phyloP scores from a whole-genome alignment of 2,888 invertebrate genomes.

The Acanthococcus lagerstroemiae region DNA sequence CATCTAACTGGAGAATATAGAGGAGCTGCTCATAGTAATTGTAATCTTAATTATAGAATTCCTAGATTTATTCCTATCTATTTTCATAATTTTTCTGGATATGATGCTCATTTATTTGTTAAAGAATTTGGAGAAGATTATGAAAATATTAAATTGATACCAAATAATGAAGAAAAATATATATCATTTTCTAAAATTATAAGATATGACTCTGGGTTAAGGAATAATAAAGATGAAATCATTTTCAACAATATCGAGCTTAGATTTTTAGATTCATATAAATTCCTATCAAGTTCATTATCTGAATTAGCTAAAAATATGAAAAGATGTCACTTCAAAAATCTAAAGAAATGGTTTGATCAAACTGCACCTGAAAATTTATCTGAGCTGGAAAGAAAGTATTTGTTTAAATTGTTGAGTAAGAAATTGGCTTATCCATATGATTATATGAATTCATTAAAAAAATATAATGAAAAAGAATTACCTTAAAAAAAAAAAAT shows the following conservation, averaged over 20 bases:
- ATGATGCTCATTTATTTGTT: conserved; percentile 1
- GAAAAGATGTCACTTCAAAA: neutral
- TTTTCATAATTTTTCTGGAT: conserved; percentile 14
- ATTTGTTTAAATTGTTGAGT: neutral
- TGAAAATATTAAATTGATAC: conserved; percentile 34
- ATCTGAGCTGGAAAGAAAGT: neutral
- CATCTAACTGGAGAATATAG: conserved; percentile 19
- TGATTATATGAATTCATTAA: conserved; percentile 8
- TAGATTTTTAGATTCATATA: conserved; percentile 9
- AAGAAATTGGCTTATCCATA: neutral
- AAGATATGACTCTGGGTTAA: neutral
- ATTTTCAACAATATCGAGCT: conserved; percentile 1
- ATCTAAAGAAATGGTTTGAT: neutral
- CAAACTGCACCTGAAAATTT: neutral
- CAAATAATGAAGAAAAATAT: conserved; percentile 40
- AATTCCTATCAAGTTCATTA: conserved; percentile 1
- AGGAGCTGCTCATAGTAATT: conserved; percentile 12
- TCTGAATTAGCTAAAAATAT: neutral
- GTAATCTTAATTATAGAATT: conserved; percentile 19
- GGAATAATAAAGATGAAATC: conserved; percentile 5
- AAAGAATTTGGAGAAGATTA: conserved; percentile 2
- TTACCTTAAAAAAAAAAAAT: neutral
- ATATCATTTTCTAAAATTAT: conserved; percentile 38
- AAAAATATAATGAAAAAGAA: neutral
- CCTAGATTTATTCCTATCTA: conserved; percentile 21